A percentile compares a stretch with the other conserved stretches of the same genome.
Conservation (phyloP, 2,113 vertebrate species). For the Eudyptes chrysolophus region DNA sequence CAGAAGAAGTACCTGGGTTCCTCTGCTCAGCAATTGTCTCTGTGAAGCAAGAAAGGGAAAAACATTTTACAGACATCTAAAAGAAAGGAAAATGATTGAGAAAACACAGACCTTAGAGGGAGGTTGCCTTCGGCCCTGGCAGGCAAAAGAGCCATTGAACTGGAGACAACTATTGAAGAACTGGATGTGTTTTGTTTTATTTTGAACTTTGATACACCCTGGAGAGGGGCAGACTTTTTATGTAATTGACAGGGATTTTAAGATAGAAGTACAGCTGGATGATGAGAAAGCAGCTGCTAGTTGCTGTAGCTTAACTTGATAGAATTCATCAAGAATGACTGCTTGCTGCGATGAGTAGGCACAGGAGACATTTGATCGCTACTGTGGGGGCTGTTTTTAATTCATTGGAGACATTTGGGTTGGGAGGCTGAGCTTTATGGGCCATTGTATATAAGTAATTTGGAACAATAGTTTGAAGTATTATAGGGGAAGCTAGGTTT, state of each 20-base stretch:
- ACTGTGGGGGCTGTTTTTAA: neutral
- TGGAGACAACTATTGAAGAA: neutral
- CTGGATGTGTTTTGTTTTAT: neutral
- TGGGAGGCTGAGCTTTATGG: conserved; percentile 7
- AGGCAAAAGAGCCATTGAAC: neutral
- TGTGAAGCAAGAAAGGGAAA: neutral
- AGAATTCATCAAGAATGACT: neutral
- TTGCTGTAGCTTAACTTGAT: neutral
- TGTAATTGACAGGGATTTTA: neutral
- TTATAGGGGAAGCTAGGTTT: neutral
- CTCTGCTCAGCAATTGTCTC: neutral
- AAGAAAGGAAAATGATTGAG: neutral
- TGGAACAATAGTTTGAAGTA: neutral
- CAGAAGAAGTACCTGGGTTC: neutral
- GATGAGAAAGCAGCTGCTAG: neutral
- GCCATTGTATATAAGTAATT: neutral
- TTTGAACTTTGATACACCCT: neutral
- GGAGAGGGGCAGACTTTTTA: neutral
- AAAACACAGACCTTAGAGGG: neutral
- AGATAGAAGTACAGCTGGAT: neutral
- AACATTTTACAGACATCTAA: neutral
- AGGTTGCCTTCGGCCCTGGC: neutral
- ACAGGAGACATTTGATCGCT: neutral
- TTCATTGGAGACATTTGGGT: neutral
- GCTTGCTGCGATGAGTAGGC: neutral